A percentile compares a stretch with the other conserved stretches of the same genome.
Evolutionary conservation across 2,888 invertebrate genomes (phyloP).

Genomic region (Phragmatobia fuliginosa): DNA sequence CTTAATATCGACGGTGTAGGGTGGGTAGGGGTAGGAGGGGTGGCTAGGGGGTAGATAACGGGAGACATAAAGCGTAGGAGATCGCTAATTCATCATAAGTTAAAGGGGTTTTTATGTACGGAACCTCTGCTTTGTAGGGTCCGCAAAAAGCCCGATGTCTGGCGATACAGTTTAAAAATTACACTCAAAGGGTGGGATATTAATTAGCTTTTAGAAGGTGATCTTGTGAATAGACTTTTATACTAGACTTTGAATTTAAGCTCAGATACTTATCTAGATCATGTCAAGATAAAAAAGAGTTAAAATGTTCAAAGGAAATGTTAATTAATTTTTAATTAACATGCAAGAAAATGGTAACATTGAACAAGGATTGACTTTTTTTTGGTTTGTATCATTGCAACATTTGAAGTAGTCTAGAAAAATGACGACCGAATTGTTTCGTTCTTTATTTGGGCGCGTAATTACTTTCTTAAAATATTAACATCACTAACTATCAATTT

Average conservation of each 20-base stretch:
- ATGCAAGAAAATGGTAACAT: background rate
- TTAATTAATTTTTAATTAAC: conserved; percentile 2
- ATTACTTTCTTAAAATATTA: no score
- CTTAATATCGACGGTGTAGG: conserved; percentile 79
- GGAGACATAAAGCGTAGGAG: conserved; percentile 86
- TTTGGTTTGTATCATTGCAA: background rate
- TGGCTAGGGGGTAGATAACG: conserved; percentile 74
- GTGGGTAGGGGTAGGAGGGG: conserved; percentile 52
- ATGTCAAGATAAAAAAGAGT: conserved; percentile 11
- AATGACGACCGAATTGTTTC: background rate
- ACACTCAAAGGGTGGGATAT: conserved; percentile 72
- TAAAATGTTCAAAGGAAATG: conserved; percentile 9
- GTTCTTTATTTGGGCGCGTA: no score
- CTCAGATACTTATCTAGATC: conserved; percentile 12
- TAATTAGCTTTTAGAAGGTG: conserved; percentile 78
- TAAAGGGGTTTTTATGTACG: conserved; percentile 86
- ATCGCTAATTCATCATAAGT: conserved; percentile 87
- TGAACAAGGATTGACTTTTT: background rate
- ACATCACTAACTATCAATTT: no score
- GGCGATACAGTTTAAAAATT: conserved; percentile 76
- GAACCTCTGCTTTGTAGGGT: conserved; percentile 76
- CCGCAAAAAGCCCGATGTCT: conserved; percentile 71
- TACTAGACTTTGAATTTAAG: conserved; percentile 19
- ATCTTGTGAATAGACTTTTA: conserved; percentile 42
- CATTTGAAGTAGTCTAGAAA: background rate